Evolutionary conservation across 1,140 invertebrate species (phyloP), one percentile per base, ranked within the genome.

Genomic region (Zaprionus davidi): DNA sequence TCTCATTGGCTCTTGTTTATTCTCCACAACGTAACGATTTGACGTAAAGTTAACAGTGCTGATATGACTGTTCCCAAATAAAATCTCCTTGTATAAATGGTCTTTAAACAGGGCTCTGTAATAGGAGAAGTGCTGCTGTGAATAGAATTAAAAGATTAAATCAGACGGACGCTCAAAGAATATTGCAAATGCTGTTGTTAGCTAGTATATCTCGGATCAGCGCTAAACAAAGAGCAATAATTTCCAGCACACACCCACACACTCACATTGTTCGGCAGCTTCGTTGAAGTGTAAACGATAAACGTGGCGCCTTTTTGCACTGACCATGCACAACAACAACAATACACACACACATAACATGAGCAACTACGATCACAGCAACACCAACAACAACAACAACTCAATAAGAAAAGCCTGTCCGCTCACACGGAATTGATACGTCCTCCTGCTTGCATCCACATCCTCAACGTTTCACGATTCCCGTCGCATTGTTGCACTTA

Each of bases 341-440:
- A 55, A 49, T 5, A 20, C 49, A 24, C 24, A 15, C 9, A 34
- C 2, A 31, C 7, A 31, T 7, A 34, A 36, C 24, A 49, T 22
- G 12, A 64, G 31, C 34, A 56, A 26, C 34, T 66, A 44, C 28
- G 38, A 26, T 26, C 66, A 44, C 28, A 46, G 24, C 36, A 53
- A 20, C 53, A 66, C 56, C 46, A 85, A 86, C 76, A 63, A 70
- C 64, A 78, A 79, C 69, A 64, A 28, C 13, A 77, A 78, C 76
- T 55, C 71, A 81, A 81, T 81, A 76, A 71, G 71, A 78, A 73
- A 75, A 76, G 66, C 49, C 63, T 78, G 80, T 66, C 66, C 85
- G 69, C 57, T 88, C 84, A 88, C 81, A 85, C 69, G 85, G 84
- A 88, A 88, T 88, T 88, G 84, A 88, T 88, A 90, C 85, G 84